These are phyloP conservation scores for Anguilla megastoma DNA, from an alignment of 2,797 vertebrate species.

Conservation along the genomic window DNA sequence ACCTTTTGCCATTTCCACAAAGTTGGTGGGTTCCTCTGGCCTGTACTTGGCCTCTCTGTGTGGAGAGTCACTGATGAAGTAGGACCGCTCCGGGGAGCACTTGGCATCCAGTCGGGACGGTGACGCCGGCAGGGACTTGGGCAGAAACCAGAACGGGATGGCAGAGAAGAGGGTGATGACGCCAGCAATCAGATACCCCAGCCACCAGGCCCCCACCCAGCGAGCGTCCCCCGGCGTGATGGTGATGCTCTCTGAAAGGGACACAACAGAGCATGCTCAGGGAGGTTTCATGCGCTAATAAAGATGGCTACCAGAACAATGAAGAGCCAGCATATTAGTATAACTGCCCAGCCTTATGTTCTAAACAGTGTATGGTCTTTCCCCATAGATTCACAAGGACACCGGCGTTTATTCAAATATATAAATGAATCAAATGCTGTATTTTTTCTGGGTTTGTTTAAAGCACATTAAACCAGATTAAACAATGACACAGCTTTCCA, in stretches of 20 bases:
- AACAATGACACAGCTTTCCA: background rate
- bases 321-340: background rate
- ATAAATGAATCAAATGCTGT: background rate
- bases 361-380: background rate
- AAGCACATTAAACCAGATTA: background rate
- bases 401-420: background rate
- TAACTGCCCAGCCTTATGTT: background rate
- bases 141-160: conserved; percentile 92
- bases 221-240: conserved; percentile 83
- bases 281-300: background rate
- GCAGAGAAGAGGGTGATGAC: conserved; percentile 79
- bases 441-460: background rate
- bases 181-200: conserved; percentile 89
- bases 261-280: background rate
- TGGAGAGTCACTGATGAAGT: conserved; percentile 79
- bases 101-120: conserved; percentile 69
- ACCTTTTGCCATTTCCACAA: conserved; percentile 85
- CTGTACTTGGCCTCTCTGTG: conserved; percentile 64
- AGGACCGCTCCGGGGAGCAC: conserved; percentile 78
- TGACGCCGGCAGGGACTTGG: conserved; percentile 76
- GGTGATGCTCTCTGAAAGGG: conserved; percentile 71
- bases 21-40: conserved; percentile 67
- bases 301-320: background rate
- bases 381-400: background rate
- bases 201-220: conserved; percentile 97